These are phyloP conservation scores for Mycteria americana DNA, from an alignment of 2,797 vertebrate species.

Conservation along the genomic window DNA sequence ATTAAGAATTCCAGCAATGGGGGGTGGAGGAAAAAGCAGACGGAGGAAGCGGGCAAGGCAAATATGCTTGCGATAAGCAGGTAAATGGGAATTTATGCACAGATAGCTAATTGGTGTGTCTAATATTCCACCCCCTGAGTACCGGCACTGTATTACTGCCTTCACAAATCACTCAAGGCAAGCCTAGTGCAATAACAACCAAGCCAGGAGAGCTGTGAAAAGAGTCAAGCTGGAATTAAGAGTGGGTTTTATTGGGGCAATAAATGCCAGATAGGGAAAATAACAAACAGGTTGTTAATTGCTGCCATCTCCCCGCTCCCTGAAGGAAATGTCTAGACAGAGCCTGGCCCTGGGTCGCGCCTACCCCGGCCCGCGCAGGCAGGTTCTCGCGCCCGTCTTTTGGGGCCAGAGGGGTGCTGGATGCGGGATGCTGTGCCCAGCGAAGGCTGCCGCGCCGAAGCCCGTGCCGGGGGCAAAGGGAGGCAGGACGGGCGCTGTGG, in stretches of 20 bases:
- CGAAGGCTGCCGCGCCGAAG: background rate
- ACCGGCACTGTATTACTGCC: background rate
- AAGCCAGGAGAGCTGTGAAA: background rate
- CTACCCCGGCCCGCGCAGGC: background rate
- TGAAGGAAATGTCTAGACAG: constrained; percentile 1
- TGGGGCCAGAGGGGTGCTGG: background rate
- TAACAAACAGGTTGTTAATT: constrained; percentile 21
- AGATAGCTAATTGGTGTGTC: constrained; percentile 56
- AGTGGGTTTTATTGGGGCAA: constrained; percentile 2
- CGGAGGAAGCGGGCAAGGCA: background rate
- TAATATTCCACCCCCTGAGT: constrained; percentile 57
- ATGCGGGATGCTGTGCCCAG: background rate
- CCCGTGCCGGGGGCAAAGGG: background rate
- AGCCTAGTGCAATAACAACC: background rate
- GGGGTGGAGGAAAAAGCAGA: background rate
- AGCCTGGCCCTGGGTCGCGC: background rate
- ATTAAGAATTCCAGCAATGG: constrained; percentile 1
- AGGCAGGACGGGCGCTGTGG: background rate
- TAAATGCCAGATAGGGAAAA: constrained; percentile 11
- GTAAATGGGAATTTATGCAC: constrained; percentile 51
- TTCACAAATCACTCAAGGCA: constrained; percentile 50
- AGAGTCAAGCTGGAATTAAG: background rate
- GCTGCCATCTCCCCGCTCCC: background rate
- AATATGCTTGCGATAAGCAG: background rate
- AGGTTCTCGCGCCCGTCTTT: background rate